Evolutionary conservation across 2,888 invertebrate genomes (phyloP).

Genomic region (Escarpia spicata): DNA sequence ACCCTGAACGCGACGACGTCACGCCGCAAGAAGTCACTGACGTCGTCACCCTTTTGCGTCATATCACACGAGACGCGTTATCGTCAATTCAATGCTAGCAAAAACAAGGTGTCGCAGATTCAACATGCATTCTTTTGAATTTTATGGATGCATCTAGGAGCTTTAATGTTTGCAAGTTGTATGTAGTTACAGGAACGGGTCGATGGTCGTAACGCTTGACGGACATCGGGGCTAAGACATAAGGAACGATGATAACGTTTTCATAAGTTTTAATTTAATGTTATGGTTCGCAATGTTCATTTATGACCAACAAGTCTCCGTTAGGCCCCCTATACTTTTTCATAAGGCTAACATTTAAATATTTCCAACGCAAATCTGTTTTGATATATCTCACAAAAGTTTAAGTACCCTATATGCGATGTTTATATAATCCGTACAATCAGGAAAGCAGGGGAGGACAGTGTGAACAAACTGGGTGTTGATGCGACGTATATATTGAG

Average conservation of each 20-base stretch:
- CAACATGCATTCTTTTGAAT: not conserved
- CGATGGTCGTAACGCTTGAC: not conserved
- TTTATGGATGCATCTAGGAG: not conserved
- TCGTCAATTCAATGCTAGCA: not conserved
- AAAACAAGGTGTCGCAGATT: not conserved
- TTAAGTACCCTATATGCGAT: too few species aligned
- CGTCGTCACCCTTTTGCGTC: constrained; percentile 16
- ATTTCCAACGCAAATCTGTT: not conserved
- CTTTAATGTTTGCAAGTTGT: not conserved
- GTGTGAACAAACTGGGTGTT: not conserved
- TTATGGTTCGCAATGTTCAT: too few species aligned
- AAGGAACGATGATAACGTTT: not conserved
- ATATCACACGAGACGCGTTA: not conserved
- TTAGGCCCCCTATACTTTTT: not conserved
- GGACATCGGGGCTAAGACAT: not conserved
- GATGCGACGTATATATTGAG: not conserved
- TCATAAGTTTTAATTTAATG: not conserved
- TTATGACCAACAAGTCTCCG: too few species aligned
- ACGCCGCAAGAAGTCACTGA: not conserved
- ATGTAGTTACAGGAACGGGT: not conserved
- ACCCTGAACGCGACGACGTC: not conserved
- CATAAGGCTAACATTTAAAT: not conserved
- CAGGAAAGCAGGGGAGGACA: not conserved
- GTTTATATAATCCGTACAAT: not conserved
- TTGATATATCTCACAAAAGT: not conserved